Conservation (phyloP, 2,113 vertebrate genomes). For the Cephalophus harveyi region DNA sequence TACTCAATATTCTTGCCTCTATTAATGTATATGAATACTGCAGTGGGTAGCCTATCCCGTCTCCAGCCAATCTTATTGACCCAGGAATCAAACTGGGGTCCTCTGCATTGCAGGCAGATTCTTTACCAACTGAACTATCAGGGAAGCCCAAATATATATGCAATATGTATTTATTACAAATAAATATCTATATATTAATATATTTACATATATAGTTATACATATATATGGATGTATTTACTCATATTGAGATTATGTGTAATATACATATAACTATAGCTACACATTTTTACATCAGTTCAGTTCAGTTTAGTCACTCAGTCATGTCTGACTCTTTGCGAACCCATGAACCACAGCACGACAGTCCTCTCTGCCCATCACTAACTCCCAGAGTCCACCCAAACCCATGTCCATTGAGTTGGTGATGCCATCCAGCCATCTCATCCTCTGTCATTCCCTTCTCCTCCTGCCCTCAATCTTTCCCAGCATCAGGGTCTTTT, state of each 20-base stretch:
- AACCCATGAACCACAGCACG: rapidly evolving
- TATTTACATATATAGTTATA: neutral
- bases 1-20: neutral
- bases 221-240: neutral
- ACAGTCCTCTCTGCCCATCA: neutral
- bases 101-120: neutral
- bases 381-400: neutral
- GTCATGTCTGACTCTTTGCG: rapidly evolving
- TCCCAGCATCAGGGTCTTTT: neutral
- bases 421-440: neutral
- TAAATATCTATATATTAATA: neutral
- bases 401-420: neutral
- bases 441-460: neutral
- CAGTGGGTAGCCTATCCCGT: neutral
- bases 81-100: neutral
- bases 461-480: neutral
- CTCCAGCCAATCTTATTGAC: neutral
- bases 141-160: neutral
- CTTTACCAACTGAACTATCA: neutral
- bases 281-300: neutral
- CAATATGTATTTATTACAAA: neutral
- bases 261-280: neutral
- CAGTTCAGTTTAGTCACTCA: neutral
- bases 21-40: neutral
- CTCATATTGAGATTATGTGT: neutral